Base-by-base conservation (phyloP, 2,113 vertebrate species). In the Spheniscus mendiculus region DNA sequence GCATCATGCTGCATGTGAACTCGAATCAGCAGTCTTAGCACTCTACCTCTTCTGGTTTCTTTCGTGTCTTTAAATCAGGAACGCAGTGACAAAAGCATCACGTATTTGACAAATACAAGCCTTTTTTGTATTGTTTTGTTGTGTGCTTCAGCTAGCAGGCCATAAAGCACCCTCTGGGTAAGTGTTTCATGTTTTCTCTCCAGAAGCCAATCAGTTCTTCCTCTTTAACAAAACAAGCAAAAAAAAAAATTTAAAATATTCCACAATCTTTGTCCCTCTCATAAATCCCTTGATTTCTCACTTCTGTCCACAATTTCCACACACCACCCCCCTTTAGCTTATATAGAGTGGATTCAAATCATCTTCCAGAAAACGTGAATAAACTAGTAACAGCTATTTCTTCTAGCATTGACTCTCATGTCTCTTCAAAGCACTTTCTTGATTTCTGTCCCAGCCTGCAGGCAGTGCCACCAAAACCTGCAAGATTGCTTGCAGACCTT, bases 331-430 rank as follows among this genome's bases (percentile, higher is more conserved):
- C 18, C 11, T 73, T 83, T 83, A 81, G 32, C 2, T 69, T 63
- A 36, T 3, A 3, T 11, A 77, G 23, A 23, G 49, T 66, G 17
- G 27, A 91, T 78, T 38, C 27, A 73, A 73, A 91, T 44, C 5
- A 9, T 50, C 9, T 45, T 89, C 30, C 32, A 67, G 50, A 81
- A 83, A 88, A 40, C 2, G 3, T 6, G 29, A 77, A 78, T 42
- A 53, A 81, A 70, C 0, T 7, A 70, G 5, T 13, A 65, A 34
- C 34, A 70, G 12, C 27, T 69, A 10, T 27, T 90, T 81, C 45
- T 65, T 27, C 27, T 47, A 77, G 27, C 27, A 32, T 0, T 50
- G 15, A 16, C 52, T 40, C 22, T 7, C 26, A 25, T 1, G 0
- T 17, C 22, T 63, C 26, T 67, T 72, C 62, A 79, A 85, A 88